phyloP scores from a whole-genome alignment of 1,140 invertebrate genomes.

The Araneus ventricosus region DNA sequence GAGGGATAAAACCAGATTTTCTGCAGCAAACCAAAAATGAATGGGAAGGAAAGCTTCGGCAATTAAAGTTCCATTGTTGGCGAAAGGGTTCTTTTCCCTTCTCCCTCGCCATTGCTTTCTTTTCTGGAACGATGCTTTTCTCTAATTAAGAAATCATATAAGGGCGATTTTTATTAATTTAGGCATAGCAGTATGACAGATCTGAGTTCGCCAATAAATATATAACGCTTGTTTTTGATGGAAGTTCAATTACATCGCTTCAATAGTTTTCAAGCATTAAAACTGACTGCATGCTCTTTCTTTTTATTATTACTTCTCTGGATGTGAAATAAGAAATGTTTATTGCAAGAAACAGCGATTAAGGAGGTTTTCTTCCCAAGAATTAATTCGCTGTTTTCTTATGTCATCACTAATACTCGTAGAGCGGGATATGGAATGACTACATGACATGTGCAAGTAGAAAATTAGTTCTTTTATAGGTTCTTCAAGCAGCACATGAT shows the following conservation, averaged over 20 bases:
- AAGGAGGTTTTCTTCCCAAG: neutral
- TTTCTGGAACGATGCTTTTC: conserved; percentile 56
- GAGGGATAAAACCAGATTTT: conserved; percentile 72
- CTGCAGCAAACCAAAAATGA: conserved; percentile 64
- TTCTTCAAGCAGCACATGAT: no score
- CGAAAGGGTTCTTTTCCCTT: conserved; percentile 48
- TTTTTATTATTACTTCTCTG: neutral
- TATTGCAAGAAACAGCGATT: neutral
- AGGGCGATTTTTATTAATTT: conserved; percentile 72
- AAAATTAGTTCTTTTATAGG: no score
- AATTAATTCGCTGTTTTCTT: neutral
- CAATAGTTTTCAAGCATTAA: conserved; percentile 14
- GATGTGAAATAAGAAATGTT: neutral
- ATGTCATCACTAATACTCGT: no score
- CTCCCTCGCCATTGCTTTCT: neutral
- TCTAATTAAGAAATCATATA: conserved; percentile 72
- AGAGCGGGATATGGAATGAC: no score
- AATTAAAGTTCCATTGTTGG: conserved; percentile 73
- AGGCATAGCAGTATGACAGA: conserved; percentile 54
- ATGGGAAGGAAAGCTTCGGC: conserved; percentile 47
- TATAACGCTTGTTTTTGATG: conserved; percentile 7
- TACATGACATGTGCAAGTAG: no score
- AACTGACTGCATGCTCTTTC: neutral
- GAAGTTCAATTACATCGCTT: conserved; percentile 21
- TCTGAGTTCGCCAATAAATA: neutral